These are phyloP conservation scores for Sarcophaga carnaria DNA, from an alignment of 2,888 invertebrate genomes.

Conservation along the genomic window DNA sequence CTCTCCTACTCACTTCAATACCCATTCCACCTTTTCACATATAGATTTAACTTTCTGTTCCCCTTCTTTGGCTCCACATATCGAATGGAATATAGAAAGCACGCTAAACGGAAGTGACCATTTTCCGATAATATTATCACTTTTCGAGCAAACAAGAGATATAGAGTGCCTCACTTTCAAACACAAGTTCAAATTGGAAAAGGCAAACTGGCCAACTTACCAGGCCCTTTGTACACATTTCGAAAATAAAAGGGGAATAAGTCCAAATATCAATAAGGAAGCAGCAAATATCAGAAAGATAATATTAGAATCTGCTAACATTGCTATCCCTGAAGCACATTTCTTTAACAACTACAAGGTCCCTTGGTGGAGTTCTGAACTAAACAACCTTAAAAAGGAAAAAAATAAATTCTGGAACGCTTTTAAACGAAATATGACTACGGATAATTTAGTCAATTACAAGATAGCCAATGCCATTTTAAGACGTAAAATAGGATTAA, in stretches of 20 bases:
- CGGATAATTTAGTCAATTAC: conserved; percentile 33
- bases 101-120: conserved; percentile 45
- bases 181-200: conserved; percentile 23
- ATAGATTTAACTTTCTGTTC: conserved; percentile 63
- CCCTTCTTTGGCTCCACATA: conserved; percentile 4
- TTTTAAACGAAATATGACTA: background rate
- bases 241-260: background rate
- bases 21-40: conserved; percentile 56
- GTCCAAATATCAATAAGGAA: conserved; percentile 39
- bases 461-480: conserved; percentile 38
- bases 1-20: conserved; percentile 12
- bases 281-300: conserved; percentile 37
- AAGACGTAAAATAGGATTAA: conserved; percentile 39
- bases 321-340: conserved; percentile 34
- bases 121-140: conserved; percentile 39
- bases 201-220: conserved; percentile 29
- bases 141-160: background rate
- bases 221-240: background rate
- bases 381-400: conserved; percentile 35
- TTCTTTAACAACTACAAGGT: background rate
- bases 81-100: conserved; percentile 11
- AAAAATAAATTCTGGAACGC: background rate
- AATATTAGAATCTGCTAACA: conserved; percentile 43
- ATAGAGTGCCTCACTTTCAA: background rate
- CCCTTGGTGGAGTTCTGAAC: conserved; percentile 37